Evolutionary conservation across 2,888 invertebrate genomes (phyloP), one percentile per base, ranked within the genome.

Genomic region (Seladonia tumulorum): DNA sequence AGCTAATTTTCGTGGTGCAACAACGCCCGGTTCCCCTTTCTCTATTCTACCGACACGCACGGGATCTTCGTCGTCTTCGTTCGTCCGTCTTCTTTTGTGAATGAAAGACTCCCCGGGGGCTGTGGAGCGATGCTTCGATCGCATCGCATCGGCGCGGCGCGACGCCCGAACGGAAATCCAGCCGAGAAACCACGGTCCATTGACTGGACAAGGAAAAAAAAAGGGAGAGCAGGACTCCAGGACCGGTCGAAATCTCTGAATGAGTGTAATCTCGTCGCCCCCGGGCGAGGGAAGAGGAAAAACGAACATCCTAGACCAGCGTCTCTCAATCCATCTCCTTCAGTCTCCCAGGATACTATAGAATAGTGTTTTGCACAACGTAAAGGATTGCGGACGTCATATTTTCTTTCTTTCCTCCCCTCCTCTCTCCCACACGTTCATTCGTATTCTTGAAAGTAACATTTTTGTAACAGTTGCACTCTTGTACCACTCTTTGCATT

Each of bases 231-330:
- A 90, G 87, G 89, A 91, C 72, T 39, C 16, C 8, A 29, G 66
- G 66, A 29, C 85, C 88, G 88, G 81, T 88, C 90, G 88, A 92
- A 92, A 93, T 92, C 87, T 92, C 91, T 94, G 94, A 94, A 94
- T 94, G 94, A 93, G 94, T 93, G 93, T 94, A 94, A 94, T 94
- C 92, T 93, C 91, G 83, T 90, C 89, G 85, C 87, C 81, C 68
- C 68, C 53, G 85, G 90, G 82, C 88, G 74, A 82, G 63, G 79
- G 79, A 63, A 79, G 57, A 79, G 75, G 68, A 66, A 72, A 75
- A 72, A 78, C 73, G 73, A 53, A 70, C 75, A 22, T 85, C 78
- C 71, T 79, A 49, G 75, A 70, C 10, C 85, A 79, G 78, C 57
- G 75, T 78, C 29, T 84, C 84, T 84, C 84, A 75, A 82, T 53